A percentile compares a stretch with the other conserved stretches of the same genome.
Conservation (phyloP, 2,113 vertebrate genomes). For the Syngnathus floridae region DNA sequence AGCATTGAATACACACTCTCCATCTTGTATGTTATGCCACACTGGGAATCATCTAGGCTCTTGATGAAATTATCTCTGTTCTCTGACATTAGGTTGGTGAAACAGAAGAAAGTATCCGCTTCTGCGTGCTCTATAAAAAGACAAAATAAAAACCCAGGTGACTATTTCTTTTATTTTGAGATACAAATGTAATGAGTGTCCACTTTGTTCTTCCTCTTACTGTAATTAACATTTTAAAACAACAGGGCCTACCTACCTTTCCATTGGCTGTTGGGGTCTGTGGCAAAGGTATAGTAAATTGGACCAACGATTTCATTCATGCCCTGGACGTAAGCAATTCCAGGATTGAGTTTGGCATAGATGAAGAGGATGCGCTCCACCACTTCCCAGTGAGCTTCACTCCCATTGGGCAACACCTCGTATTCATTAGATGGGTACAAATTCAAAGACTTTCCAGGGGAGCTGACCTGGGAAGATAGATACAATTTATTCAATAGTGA, state of each 20-base stretch:
- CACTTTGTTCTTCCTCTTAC: not conserved
- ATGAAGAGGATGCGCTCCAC: slow-evolving; percentile 97
- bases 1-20: slow-evolving; percentile 93
- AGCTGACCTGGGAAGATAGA: slow-evolving; percentile 78
- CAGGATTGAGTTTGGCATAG: slow-evolving; percentile 97
- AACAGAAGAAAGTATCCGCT: slow-evolving; percentile 96
- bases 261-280: slow-evolving; percentile 87
- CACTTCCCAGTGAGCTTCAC: slow-evolving; percentile 96
- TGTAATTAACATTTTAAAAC: not conserved
- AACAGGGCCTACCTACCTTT: slow-evolving; percentile 74
- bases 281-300: slow-evolving; percentile 96
- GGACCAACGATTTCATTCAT: slow-evolving; percentile 98
- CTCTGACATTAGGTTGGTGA: slow-evolving; percentile 96
- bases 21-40: slow-evolving; percentile 97
- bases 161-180: not conserved
- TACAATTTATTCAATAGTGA: not conserved
- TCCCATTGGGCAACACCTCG: slow-evolving; percentile 84
- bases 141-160: not conserved
- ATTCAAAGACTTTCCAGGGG: slow-evolving; percentile 77
- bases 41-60: slow-evolving; percentile 94
- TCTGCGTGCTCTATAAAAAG: slow-evolving; percentile 83
- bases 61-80: slow-evolving; percentile 99
- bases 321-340: slow-evolving; percentile 95
- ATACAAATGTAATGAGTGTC: not conserved
- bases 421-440: slow-evolving; percentile 81